Conservation (phyloP, 2,113 vertebrate species). For the Hippocampus barbouri region DNA sequence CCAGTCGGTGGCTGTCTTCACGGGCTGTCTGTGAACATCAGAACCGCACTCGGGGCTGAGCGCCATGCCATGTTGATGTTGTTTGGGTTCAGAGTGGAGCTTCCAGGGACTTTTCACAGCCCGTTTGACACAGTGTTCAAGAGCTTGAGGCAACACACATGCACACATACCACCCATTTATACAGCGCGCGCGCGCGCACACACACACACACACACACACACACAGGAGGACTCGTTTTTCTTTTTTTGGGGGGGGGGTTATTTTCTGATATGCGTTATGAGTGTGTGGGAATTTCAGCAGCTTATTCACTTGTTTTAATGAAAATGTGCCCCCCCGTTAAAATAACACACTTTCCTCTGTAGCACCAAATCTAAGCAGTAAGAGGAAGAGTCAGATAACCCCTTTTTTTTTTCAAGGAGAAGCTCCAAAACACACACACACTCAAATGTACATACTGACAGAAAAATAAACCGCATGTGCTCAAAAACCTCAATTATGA, state of each 20-base stretch:
- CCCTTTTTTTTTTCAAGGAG: not conserved
- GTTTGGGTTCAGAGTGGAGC: constrained; percentile 16
- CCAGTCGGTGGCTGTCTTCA: constrained; percentile 20
- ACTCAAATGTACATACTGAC: not conserved
- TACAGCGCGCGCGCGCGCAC: constrained; percentile 46
- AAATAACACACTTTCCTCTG: constrained; percentile 57
- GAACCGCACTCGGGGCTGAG: constrained; percentile 22
- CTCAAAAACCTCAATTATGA: not conserved
- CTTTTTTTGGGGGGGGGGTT: constrained; percentile 24
- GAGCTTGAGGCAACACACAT: constrained; percentile 31
- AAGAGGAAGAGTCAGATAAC: constrained; percentile 46
- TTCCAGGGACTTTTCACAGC: constrained; percentile 7
- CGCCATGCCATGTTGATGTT: constrained; percentile 14
- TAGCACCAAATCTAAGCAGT: not conserved
- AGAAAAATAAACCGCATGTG: not conserved
- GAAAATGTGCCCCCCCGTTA: constrained; percentile 46
- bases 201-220: constrained; percentile 15
- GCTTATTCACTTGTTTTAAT: constrained; percentile 51
- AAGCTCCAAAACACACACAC: not conserved
- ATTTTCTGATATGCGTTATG: not conserved
- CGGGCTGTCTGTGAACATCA: constrained; percentile 35
- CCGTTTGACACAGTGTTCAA: constrained; percentile 3
- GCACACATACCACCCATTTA: constrained; percentile 49
- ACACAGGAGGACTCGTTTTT: constrained; percentile 44
- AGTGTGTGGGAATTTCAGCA: constrained; percentile 59